phyloP scores from a whole-genome alignment of 2,797 vertebrate species.

The Adrianichthys oophorus region DNA sequence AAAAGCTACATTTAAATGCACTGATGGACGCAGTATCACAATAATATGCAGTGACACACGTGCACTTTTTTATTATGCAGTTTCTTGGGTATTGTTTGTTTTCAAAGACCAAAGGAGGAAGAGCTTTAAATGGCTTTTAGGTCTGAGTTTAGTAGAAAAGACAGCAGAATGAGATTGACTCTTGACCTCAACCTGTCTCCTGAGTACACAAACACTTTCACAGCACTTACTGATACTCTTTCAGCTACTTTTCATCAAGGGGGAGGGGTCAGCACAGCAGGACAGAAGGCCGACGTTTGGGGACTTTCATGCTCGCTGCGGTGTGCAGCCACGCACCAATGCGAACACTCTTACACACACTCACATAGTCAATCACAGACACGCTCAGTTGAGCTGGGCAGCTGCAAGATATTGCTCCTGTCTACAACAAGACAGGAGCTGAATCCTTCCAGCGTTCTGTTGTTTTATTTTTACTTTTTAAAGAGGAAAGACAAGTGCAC shows the following conservation, averaged over 20 bases:
- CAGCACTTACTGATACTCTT: constrained; percentile 27
- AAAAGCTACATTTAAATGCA: no score
- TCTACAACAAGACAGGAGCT: background rate
- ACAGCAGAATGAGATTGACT: constrained; percentile 27
- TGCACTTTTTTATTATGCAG: no score
- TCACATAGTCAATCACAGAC: background rate
- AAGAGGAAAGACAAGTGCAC: constrained; percentile 16
- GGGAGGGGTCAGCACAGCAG: constrained; percentile 24
- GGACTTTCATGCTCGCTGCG: background rate
- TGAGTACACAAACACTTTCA: constrained; percentile 35
- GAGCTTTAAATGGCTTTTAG: constrained; percentile 8
- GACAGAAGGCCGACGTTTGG: constrained; percentile 21
- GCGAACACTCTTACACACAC: background rate
- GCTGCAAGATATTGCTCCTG: constrained; percentile 4
- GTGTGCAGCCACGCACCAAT: background rate
- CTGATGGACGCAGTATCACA: no score
- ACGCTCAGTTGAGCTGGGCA: constrained; percentile 6
- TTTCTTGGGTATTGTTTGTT: no score
- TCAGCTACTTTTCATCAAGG: constrained; percentile 36
- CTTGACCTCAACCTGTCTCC: constrained; percentile 24
- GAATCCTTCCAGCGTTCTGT: constrained; percentile 3
- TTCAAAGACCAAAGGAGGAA: background rate
- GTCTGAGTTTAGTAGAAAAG: constrained; percentile 17
- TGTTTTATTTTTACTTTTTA: background rate
- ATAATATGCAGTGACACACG: no score